Conservation (phyloP, 2,888 invertebrate genomes). For the Andrena bucephala region DNA sequence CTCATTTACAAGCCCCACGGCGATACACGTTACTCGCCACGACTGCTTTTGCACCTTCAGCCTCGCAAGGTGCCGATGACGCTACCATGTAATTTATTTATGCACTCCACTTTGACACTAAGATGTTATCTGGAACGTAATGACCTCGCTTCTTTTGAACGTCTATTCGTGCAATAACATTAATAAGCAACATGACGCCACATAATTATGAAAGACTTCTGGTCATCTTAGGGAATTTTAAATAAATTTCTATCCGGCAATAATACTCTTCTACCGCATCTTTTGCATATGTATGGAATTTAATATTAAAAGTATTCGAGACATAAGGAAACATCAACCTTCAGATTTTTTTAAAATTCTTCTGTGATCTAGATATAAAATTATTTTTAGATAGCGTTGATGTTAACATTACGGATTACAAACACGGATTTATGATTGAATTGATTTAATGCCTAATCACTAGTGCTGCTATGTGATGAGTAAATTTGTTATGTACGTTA, state of each 20-base stretch:
- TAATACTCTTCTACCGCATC: not conserved
- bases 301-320: no score
- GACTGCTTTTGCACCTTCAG: slow-evolving; percentile 34
- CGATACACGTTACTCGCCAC: slow-evolving; percentile 60
- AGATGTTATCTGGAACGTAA: slow-evolving; percentile 77
- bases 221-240: not conserved
- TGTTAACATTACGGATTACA: no score
- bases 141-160: slow-evolving; percentile 16
- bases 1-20: slow-evolving; percentile 75
- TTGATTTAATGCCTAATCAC: no score
- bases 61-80: slow-evolving; percentile 46
- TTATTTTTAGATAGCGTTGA: no score
- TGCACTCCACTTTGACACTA: slow-evolving; percentile 76
- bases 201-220: not conserved
- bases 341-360: no score
- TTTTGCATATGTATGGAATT: not conserved
- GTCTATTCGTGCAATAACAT: slow-evolving; percentile 10
- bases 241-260: not conserved
- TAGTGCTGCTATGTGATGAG: no score
- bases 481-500: no score
- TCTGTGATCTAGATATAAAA: no score
- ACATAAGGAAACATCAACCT: no score
- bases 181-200: slow-evolving; percentile 20
- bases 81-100: slow-evolving; percentile 77
- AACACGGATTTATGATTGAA: no score